Evolutionary conservation across 2,888 invertebrate species (phyloP).

Genomic region (Hemicrepidius hirtus): DNA sequence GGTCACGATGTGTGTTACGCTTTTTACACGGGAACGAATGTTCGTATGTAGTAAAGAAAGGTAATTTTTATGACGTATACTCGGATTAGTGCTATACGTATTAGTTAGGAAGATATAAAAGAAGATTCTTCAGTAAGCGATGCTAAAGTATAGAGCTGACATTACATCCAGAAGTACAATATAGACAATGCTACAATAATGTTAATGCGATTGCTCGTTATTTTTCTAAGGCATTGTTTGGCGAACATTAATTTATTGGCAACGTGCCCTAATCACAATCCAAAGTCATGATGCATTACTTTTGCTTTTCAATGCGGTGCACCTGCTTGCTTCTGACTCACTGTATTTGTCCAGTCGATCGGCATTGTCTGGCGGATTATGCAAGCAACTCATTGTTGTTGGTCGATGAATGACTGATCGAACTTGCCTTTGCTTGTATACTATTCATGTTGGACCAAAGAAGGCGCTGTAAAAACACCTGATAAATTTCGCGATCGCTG

Average conservation of each 20-base stretch:
- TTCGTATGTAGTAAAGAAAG: no score
- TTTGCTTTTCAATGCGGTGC: slow-evolving; percentile 48
- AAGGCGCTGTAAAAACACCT: not conserved
- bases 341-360: slow-evolving; percentile 46
- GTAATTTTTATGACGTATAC: no score
- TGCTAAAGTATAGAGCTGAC: no score
- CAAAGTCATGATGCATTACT: slow-evolving; percentile 46
- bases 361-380: slow-evolving; percentile 53
- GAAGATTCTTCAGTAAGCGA: no score
- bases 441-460: not conserved
- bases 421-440: not conserved
- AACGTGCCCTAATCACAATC: slow-evolving; percentile 17
- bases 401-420: slow-evolving; percentile 39
- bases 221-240: no score
- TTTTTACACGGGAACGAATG: no score
- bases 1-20: no score
- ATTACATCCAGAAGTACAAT: no score
- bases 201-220: no score
- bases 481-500: not conserved
- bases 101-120: no score
- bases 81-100: no score
- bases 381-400: slow-evolving; percentile 53
- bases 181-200: no score
- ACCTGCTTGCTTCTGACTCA: slow-evolving; percentile 48
- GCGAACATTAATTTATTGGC: slow-evolving; percentile 10